phyloP scores from a whole-genome alignment of 2,888 invertebrate species.

The Apamea crenata region DNA sequence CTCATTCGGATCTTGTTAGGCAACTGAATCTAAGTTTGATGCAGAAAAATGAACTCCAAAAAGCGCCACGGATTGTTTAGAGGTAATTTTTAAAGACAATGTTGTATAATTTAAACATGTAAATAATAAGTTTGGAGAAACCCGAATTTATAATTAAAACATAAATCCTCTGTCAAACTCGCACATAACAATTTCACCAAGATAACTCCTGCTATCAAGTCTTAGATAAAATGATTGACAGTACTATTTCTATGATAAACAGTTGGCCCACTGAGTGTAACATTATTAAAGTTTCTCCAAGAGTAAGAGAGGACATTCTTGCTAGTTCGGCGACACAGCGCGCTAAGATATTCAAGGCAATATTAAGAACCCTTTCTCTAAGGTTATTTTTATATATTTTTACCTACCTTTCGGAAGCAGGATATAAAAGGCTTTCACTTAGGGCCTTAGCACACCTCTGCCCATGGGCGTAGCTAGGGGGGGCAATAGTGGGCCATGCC shows the following conservation, averaged over 20 bases:
- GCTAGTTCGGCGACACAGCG: slow-evolving; percentile 48
- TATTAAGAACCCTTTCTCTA: slow-evolving; percentile 61
- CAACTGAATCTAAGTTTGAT: neutral
- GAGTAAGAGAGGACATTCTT: slow-evolving; percentile 68
- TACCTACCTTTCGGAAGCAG: slow-evolving; percentile 4
- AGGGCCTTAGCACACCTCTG: too few relatives aligned
- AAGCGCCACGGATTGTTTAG: neutral
- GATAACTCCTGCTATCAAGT: slow-evolving; percentile 46
- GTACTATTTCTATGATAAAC: slow-evolving; percentile 76
- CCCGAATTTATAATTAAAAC: neutral
- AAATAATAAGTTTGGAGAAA: neutral
- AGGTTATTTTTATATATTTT: slow-evolving; percentile 54
- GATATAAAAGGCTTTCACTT: neutral
- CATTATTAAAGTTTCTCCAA: slow-evolving; percentile 71
- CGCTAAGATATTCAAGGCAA: slow-evolving; percentile 59
- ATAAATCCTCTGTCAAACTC: slow-evolving; percentile 15
- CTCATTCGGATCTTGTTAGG: neutral
- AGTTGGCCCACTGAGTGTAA: slow-evolving; percentile 68
- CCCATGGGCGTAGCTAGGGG: too few relatives aligned
- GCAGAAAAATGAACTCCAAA: neutral
- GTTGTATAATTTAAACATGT: neutral
- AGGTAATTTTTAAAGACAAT: neutral
- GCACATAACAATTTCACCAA: slow-evolving; percentile 20
- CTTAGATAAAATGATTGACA: slow-evolving; percentile 69
- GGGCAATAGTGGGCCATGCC: too few relatives aligned